A percentile compares a stretch with the other conserved stretches of the same genome.
These are phyloP conservation scores for Drosophila bipectinata DNA, from an alignment of 1,140 invertebrate genomes.

Conservation along the genomic window DNA sequence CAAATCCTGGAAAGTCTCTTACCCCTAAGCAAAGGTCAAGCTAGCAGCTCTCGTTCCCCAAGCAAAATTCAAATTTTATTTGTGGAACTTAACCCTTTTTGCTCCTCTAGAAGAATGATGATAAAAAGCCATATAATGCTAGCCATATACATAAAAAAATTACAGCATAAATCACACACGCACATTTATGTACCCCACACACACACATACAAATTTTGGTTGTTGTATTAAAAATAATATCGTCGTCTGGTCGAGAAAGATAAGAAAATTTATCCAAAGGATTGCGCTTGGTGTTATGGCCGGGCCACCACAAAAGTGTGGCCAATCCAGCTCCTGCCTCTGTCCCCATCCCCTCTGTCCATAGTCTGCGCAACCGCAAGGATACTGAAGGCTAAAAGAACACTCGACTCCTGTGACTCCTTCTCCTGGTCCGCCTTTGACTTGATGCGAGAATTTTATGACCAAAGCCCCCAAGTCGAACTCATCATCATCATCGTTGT, in stretches of 20 bases:
- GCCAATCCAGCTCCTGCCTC: conserved; percentile 1
- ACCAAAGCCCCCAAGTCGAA: conserved; percentile 72
- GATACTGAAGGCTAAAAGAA: conserved; percentile 40
- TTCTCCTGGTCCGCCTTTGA: conserved; percentile 14
- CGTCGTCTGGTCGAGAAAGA: conserved; percentile 82
- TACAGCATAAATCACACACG: conserved; percentile 75
- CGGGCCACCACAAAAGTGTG: conserved; percentile 61
- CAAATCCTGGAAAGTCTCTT: conserved; percentile 5
- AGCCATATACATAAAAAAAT: conserved; percentile 72
- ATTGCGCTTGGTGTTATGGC: conserved; percentile 79
- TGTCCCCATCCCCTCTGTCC: neutral
- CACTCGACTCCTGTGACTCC: conserved; percentile 1
- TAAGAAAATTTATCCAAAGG: conserved; percentile 84
- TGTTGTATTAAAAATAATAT: conserved; percentile 83
- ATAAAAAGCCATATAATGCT: conserved; percentile 60
- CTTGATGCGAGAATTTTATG: conserved; percentile 61
- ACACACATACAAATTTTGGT: conserved; percentile 48
- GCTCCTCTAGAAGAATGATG: conserved; percentile 45
- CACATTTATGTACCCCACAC: conserved; percentile 43
- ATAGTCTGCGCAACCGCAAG: conserved; percentile 72
- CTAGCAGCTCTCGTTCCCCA: neutral
- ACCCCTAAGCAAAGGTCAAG: conserved; percentile 9
- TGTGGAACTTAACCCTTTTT: conserved; percentile 3
- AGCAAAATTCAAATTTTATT: conserved; percentile 22
- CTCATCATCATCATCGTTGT: conserved; percentile 58